Evolutionary conservation across 2,888 invertebrate species (phyloP).

Genomic region (Stenoptilia bipunctidactyla): DNA sequence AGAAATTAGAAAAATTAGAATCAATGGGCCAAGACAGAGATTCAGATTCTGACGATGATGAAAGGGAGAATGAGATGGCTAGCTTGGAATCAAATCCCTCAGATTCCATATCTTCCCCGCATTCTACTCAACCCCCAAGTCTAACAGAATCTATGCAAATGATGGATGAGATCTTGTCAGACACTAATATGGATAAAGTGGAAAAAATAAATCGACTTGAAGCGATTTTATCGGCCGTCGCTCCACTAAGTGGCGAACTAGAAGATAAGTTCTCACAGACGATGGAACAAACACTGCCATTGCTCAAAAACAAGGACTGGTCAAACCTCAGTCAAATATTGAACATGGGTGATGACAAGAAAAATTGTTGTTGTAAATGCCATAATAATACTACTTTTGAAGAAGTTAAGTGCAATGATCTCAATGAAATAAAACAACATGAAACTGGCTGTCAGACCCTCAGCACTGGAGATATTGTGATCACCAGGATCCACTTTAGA

Average conservation of each 20-base stretch:
- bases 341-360: conserved; percentile 51
- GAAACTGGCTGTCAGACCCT: conserved; percentile 85
- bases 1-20: conserved; percentile 91
- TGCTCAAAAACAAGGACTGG: conserved; percentile 68
- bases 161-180: conserved; percentile 86
- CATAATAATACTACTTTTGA: conserved; percentile 57
- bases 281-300: conserved; percentile 64
- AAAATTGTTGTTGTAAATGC: conserved; percentile 71
- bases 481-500: conserved; percentile 81
- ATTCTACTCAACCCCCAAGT: conserved; percentile 83
- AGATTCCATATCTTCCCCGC: conserved; percentile 81
- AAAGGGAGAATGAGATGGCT: conserved; percentile 81
- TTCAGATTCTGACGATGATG: conserved; percentile 81
- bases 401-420: conserved; percentile 50
- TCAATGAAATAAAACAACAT: conserved; percentile 54
- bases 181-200: conserved; percentile 85
- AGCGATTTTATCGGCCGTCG: conserved; percentile 85
- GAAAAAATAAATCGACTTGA: conserved; percentile 90
- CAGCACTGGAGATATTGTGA: conserved; percentile 93
- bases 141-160: conserved; percentile 91
- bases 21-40: conserved; percentile 82
- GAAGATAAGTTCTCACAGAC: conserved; percentile 65
- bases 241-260: conserved; percentile 75
- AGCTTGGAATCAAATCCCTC: conserved; percentile 86
- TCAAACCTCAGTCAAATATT: conserved; percentile 63